Evolutionary conservation across 2,113 vertebrate genomes (phyloP), one percentile per base, ranked within the genome.

Genomic region (Muscicapa adusta): DNA sequence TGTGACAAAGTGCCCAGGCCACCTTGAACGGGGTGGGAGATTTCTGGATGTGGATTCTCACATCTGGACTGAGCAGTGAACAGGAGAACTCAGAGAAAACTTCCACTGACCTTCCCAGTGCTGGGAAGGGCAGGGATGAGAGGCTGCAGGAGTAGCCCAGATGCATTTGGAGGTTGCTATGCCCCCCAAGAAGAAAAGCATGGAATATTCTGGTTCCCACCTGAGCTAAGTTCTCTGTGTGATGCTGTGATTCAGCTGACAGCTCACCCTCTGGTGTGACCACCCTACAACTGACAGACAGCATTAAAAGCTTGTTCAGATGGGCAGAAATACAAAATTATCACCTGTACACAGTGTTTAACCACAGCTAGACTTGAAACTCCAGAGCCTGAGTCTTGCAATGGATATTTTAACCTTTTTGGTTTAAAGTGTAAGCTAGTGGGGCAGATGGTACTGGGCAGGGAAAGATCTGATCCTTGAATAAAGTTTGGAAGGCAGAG

Each of bases 21-120:
- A 29, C 13, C 50, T 67, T 0, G 0, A 57, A 12, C 0, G 1
- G n/a, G 5, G 4, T 18, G 8, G 54, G 54, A 33, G 33, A 6
- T 61, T 73, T 68, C 54, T 26, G 12, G 22, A 2, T 33, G 24
- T 3, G 8, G 63, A n/a, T 38, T 80, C 36, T 70, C 36, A 48
- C 18, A 33, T 16, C 33, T 65, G 58, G 29, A 22, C 31, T 47
- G 33, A 54, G 58, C 25, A 58, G 53, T 28, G 54, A 47, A 28
- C 20, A 53, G 50, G 14, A 47, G 26, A 77, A 47, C 45, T 54
- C 68, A 61, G 36, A 53, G 18, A 34, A 47, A 80, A 31, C 26
- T 67, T 57, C 57, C 57, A 25, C 43, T 80, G 67, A 66, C 4
- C 62, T 80, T 40, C 67, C 24, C 14, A 12, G 33, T 14, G 75